These are phyloP conservation scores for Caenorhabditis remanei DNA, from an alignment of 1,140 invertebrate species.

Conservation along the genomic window DNA sequence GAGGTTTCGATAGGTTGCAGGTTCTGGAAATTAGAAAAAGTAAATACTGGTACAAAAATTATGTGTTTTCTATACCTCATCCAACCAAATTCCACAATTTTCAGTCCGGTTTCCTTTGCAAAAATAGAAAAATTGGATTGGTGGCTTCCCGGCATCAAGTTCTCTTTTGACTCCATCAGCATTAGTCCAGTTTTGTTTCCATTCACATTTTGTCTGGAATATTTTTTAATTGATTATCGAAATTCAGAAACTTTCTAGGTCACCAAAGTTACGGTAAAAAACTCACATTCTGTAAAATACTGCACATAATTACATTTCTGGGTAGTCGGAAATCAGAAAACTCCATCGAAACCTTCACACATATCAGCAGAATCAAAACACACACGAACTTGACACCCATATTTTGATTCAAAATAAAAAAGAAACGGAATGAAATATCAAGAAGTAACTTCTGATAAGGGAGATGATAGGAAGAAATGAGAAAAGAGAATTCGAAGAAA, in stretches of 20 bases:
- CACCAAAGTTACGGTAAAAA: neutral
- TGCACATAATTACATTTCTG: neutral
- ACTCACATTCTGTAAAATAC: slow-evolving; percentile 47
- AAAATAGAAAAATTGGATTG: slow-evolving; percentile 25
- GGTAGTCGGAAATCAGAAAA: slow-evolving; percentile 23
- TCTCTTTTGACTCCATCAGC: slow-evolving; percentile 14
- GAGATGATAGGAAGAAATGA: neutral
- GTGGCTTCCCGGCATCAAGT: neutral
- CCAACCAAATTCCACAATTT: slow-evolving; percentile 12
- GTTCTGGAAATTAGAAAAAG: neutral
- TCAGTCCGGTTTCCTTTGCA: slow-evolving; percentile 27
- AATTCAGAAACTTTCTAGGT: neutral
- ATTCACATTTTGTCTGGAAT: slow-evolving; percentile 50
- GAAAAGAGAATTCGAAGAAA: neutral
- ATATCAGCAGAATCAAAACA: neutral
- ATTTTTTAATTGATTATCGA: neutral
- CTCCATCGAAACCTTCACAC: neutral
- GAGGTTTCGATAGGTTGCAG: neutral
- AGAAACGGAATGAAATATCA: neutral
- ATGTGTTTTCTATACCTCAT: neutral
- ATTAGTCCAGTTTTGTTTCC: slow-evolving; percentile 25
- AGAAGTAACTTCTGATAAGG: neutral
- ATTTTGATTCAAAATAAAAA: neutral
- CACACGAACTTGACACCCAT: neutral
- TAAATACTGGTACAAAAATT: neutral